phyloP scores from a whole-genome alignment of 1,140 invertebrate genomes.

The Campoletis sonorensis region DNA sequence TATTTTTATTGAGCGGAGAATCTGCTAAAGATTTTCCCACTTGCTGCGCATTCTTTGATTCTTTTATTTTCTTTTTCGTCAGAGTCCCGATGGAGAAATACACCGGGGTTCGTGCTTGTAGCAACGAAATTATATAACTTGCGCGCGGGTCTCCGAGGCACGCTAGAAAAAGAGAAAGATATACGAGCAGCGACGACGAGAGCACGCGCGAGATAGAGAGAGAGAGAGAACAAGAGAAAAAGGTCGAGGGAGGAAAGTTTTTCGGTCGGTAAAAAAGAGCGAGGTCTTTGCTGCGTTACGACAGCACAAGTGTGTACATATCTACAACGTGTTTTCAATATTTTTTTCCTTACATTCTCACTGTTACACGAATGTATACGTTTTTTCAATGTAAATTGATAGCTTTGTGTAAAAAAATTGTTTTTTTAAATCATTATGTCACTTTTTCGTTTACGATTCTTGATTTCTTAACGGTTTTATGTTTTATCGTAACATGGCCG shows the following conservation, averaged over 20 bases:
- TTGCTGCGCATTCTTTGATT: background rate
- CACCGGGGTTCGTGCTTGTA: constrained; percentile 4
- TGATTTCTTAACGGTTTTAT: background rate
- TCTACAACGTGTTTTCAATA: background rate
- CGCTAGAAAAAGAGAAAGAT: background rate
- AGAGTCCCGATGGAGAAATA: background rate
- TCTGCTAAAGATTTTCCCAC: background rate
- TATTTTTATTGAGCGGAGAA: too few relatives aligned
- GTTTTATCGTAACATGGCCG: constrained; percentile 7
- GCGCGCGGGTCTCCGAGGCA: background rate
- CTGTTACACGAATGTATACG: background rate
- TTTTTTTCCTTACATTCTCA: background rate
- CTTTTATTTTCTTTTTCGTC: background rate
- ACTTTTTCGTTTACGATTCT: background rate
- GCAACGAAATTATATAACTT: constrained; percentile 29
- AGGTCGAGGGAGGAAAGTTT: background rate
- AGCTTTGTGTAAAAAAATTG: background rate
- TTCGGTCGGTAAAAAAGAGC: constrained; percentile 1
- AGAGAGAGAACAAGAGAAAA: constrained; percentile 16
- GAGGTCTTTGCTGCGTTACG: background rate
- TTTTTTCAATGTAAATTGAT: background rate
- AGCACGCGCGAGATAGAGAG: background rate
- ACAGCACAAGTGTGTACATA: background rate
- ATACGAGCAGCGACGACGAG: background rate
- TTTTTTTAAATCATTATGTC: background rate